Evolutionary conservation across 2,113 vertebrate genomes (phyloP), one percentile per base, ranked within the genome.

Genomic region (Scopus umbretta): DNA sequence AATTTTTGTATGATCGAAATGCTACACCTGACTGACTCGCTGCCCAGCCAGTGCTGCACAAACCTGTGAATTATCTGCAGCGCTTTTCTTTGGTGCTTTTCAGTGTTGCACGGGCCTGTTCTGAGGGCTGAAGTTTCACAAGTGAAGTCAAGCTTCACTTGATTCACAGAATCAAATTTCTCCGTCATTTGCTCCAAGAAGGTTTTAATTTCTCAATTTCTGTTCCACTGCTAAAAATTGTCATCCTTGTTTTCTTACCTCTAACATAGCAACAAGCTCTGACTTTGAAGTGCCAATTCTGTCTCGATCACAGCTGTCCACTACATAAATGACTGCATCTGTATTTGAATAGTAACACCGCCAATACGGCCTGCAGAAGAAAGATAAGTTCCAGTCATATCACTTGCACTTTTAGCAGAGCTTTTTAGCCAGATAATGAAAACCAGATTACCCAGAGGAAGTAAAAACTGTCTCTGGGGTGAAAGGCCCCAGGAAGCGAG

Each of bases 331-430:
- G 71, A 99, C 99, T 1, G 99, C 99, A 5, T 99, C 99, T 34
- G 99, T 99, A 97, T 99, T 99, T 29, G 99, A 99, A 91, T 99
- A 99, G 81, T 99, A 99, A 94, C 99, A 99, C 55, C 99, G 97
- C 99, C 99, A 99, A 55, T 99, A 99, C 2, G 99, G 99, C 93
- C 99, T 99, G 96, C 73, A 83, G 74, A 94, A 74, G 67, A 95
- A 80, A 89, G n/a, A 22, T 1, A 50, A 50, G 34, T 72, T 61
- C 32, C 66, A 45, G 42, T 59, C 61, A 66, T 2, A 2, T 9
- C 11, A 84, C 45, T 3, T 76, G 43, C 53, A 81, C 10, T 21
- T 67, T 34, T 4, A 65, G 36, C 29, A 34, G 8, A 20, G 9
- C 9, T 81, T 81, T 85, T 79, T 20, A 70, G 68, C 9, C 56